Evolutionary conservation across 64 coral and sea anemone species (phyloP).

Genomic region (Stylophora pistillata): DNA sequence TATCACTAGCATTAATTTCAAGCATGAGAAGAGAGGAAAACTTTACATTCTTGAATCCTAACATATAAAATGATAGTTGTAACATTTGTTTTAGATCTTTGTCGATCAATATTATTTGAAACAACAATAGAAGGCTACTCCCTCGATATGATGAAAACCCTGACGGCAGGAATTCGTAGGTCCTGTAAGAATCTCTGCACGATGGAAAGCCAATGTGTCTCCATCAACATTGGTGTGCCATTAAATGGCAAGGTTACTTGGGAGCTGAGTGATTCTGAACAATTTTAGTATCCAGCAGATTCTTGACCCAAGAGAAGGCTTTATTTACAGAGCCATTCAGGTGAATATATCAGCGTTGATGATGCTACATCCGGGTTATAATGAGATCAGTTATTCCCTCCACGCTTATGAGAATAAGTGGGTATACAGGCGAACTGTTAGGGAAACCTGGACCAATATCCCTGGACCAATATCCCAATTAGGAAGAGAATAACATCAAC

Average conservation of each 20-base stretch:
- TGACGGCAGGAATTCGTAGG: not conserved
- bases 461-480: too few relatives aligned
- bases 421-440: too few relatives aligned
- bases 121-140: not conserved
- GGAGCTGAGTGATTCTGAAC: constrained; percentile 8
- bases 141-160: not conserved
- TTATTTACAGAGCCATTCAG: not conserved
- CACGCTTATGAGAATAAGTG: too few relatives aligned
- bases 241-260: not conserved
- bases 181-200: not conserved
- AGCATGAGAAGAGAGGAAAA: too few relatives aligned
- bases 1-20: too few relatives aligned
- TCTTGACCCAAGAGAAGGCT: not conserved
- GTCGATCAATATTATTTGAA: not conserved
- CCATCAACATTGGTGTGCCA: not conserved
- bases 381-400: too few relatives aligned
- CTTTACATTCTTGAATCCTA: too few relatives aligned
- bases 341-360: not conserved
- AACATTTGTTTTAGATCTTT: not conserved
- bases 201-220: not conserved
- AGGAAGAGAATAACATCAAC: too few relatives aligned
- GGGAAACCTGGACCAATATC: too few relatives aligned
- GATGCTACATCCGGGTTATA: too few relatives aligned
- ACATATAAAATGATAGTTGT: too few relatives aligned
- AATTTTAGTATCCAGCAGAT: not conserved